Conservation (phyloP, 2,797 vertebrate genomes). For the Cyprinodon diabolis region DNA sequence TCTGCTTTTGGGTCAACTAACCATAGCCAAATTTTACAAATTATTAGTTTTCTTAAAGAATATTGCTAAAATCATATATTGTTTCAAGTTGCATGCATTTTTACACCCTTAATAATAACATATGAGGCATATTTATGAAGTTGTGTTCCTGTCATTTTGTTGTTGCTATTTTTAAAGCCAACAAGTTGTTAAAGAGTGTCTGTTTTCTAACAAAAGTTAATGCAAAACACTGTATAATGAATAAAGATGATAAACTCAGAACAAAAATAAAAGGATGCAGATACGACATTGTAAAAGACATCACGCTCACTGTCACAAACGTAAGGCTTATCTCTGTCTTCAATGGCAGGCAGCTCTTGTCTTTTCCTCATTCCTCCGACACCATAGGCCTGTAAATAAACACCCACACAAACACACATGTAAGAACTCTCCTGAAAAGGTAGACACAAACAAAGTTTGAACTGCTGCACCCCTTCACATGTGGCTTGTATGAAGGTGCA, state of each 20-base stretch:
- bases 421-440: conserved; percentile 14
- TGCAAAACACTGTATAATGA: not conserved
- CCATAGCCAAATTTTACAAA: too few species aligned
- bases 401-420: conserved; percentile 36
- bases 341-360: conserved; percentile 87
- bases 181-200: not conserved
- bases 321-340: conserved; percentile 95
- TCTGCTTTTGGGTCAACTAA: too few species aligned
- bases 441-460: conserved; percentile 40
- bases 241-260: not conserved
- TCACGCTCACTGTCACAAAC: conserved; percentile 93
- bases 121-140: not conserved
- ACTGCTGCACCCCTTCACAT: conserved; percentile 18
- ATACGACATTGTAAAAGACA: conserved; percentile 7
- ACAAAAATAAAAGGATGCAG: not conserved
- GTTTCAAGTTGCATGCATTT: not conserved
- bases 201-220: not conserved
- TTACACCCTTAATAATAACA: not conserved
- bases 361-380: conserved; percentile 93
- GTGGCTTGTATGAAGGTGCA: conserved; percentile 13
- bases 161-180: not conserved
- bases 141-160: not conserved
- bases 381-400: conserved; percentile 83
- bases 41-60: not conserved
- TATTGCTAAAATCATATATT: not conserved